A percentile compares a stretch with the other conserved stretches of the same genome.
These are phyloP conservation scores for Carettochelys insculpta DNA, from an alignment of 2,113 vertebrate species.

Conservation along the genomic window DNA sequence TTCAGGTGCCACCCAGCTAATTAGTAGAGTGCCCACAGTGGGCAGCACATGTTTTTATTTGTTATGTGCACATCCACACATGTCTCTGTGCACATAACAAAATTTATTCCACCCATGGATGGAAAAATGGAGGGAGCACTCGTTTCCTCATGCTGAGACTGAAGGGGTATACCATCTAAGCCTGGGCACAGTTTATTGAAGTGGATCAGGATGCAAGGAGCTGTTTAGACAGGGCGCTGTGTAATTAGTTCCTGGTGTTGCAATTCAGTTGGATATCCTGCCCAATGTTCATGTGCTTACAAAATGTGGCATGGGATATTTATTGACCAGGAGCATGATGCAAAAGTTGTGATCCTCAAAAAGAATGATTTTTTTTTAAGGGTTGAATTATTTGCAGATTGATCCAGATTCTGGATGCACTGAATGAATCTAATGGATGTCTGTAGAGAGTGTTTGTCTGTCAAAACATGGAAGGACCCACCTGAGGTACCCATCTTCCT, in stretches of 20 bases:
- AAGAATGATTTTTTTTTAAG: neutral
- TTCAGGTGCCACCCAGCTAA: no score
- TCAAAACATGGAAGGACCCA: neutral
- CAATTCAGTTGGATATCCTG: neutral
- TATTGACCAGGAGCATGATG: neutral
- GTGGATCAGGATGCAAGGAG: neutral
- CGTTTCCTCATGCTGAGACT: neutral
- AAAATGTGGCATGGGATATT: neutral
- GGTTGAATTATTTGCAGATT: neutral
- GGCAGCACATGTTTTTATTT: no score
- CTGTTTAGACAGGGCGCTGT: neutral
- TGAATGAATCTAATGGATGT: neutral
- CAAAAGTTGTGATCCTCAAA: neutral
- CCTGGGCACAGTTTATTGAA: neutral
- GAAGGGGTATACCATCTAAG: neutral
- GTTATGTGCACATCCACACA: no score
- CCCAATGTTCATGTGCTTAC: neutral
- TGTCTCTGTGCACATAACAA: no score
- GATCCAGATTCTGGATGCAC: rapidly evolving
- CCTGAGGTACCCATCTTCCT: neutral
- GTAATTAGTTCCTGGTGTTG: neutral
- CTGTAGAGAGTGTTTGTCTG: rapidly evolving
- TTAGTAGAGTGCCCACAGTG: no score
- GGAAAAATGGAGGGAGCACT: no score
- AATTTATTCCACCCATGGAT: no score